These are phyloP conservation scores for Pammene fasciana DNA, from an alignment of 2,888 invertebrate species.

Conservation along the genomic window DNA sequence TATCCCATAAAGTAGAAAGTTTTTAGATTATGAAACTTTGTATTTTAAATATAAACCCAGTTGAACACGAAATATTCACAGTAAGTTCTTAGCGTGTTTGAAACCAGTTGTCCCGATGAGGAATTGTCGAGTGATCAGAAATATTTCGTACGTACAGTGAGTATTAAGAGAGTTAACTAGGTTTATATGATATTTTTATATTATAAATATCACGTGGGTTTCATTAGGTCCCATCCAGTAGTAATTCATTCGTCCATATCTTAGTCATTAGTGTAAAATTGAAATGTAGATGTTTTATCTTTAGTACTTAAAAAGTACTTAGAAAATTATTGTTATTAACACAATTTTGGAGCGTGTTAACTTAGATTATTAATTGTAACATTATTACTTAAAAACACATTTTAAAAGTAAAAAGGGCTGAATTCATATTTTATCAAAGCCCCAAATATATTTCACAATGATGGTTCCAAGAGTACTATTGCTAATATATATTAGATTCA, in stretches of 20 bases:
- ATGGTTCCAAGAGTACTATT: slow-evolving; percentile 10
- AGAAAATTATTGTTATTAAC: slow-evolving; percentile 48
- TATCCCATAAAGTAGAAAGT: slow-evolving; percentile 60
- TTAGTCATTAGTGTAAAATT: slow-evolving; percentile 76
- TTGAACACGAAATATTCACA: slow-evolving; percentile 4
- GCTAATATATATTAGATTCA: slow-evolving; percentile 13
- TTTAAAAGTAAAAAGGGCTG: not conserved
- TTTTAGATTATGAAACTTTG: slow-evolving; percentile 51
- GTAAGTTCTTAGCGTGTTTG: not conserved
- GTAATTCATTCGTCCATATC: slow-evolving; percentile 79
- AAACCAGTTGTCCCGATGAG: not conserved
- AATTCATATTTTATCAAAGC: slow-evolving; percentile 4
- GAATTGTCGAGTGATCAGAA: not conserved
- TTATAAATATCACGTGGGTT: slow-evolving; percentile 44
- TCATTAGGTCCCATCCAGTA: slow-evolving; percentile 66
- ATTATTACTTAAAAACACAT: slow-evolving; percentile 10
- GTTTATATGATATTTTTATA: slow-evolving; percentile 53
- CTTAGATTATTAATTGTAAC: slow-evolving; percentile 27
- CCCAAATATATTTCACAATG: slow-evolving; percentile 13
- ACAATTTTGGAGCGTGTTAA: slow-evolving; percentile 40
- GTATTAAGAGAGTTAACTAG: not conserved
- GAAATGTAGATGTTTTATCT: slow-evolving; percentile 54
- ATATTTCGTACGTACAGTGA: not conserved
- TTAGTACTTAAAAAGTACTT: slow-evolving; percentile 77
- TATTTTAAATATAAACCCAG: slow-evolving; percentile 3